phyloP scores from a whole-genome alignment of 2,888 invertebrate genomes.

The Machimus rusticus region DNA sequence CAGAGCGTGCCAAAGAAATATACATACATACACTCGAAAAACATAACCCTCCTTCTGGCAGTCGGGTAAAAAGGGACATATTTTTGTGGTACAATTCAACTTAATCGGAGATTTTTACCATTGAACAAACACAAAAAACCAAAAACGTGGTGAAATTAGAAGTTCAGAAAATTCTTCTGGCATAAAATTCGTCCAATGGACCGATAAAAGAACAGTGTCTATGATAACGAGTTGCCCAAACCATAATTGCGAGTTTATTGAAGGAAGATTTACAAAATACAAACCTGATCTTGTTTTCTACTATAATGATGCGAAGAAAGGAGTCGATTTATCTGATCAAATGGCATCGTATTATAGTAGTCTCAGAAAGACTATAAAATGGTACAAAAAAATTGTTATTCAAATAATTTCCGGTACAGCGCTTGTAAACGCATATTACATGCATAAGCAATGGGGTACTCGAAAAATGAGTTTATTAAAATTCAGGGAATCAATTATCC shows the following conservation, averaged over 20 bases:
- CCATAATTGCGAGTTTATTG: neutral
- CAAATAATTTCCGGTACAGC: neutral
- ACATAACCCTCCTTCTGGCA: too few relatives aligned
- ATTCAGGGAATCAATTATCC: neutral
- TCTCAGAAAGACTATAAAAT: neutral
- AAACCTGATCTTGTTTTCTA: conserved; percentile 42
- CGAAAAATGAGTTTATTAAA: neutral
- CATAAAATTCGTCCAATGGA: conserved; percentile 51
- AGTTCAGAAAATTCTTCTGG: conserved; percentile 50
- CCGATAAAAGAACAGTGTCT: conserved; percentile 36
- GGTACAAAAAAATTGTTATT: neutral
- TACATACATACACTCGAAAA: too few relatives aligned
- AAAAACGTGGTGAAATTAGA: neutral
- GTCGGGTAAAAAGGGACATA: conserved; percentile 29
- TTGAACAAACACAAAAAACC: neutral
- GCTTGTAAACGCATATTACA: neutral
- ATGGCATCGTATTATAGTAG: neutral
- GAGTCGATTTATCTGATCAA: conserved; percentile 3
- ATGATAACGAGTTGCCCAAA: conserved; percentile 42
- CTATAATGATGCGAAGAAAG: conserved; percentile 43
- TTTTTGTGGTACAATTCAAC: conserved; percentile 2
- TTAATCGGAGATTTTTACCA: neutral
- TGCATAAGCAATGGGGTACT: neutral
- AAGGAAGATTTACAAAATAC: neutral
- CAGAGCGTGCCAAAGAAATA: too few relatives aligned